phyloP scores from a whole-genome alignment of 2,797 vertebrate species.

The Danio kyathit region DNA sequence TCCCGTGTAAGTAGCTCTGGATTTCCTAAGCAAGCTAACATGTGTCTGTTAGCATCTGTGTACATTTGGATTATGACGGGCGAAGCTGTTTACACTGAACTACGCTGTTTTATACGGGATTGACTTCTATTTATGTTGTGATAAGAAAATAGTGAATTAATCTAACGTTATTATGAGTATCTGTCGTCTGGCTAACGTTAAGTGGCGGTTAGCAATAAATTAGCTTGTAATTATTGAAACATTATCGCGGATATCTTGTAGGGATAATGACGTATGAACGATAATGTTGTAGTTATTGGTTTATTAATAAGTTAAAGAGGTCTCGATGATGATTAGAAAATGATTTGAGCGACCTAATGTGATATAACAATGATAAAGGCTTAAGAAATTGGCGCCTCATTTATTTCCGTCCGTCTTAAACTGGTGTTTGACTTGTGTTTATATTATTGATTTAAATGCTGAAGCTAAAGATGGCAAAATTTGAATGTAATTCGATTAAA shows the following conservation, averaged over 20 bases:
- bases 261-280: neutral
- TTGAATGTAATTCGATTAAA: no score
- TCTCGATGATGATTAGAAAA: neutral
- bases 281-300: neutral
- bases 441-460: neutral
- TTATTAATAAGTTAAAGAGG: neutral
- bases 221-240: neutral
- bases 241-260: neutral
- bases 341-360: neutral
- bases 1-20: slow-evolving; percentile 87
- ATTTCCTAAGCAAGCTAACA: slow-evolving; percentile 3
- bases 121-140: neutral
- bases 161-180: neutral
- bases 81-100: neutral
- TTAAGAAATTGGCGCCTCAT: neutral
- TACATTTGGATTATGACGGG: neutral
- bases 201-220: neutral
- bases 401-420: neutral
- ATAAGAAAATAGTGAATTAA: neutral
- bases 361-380: neutral
- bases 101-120: no score
- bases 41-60: neutral
- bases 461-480: no score
- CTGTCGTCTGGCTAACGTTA: neutral
- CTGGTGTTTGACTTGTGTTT: neutral